Percentiles rank a stretch among this genome's conserved stretches.
phyloP scores from a whole-genome alignment of 2,888 invertebrate species.

The Chrysolina americana region DNA sequence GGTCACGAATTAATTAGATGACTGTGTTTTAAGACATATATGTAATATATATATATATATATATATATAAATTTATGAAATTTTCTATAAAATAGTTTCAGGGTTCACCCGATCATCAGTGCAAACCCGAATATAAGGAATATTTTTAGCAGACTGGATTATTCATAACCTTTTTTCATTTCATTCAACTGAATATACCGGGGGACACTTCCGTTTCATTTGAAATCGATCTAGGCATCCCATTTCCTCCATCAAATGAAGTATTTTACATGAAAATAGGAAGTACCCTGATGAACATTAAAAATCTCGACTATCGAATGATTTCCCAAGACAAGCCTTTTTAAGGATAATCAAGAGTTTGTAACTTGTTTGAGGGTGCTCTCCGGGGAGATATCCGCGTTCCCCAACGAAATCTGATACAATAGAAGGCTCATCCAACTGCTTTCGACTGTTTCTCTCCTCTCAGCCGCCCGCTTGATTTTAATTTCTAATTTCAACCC shows the following conservation, averaged over 20 bases:
- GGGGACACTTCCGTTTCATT: neutral
- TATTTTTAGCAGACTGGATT: no score
- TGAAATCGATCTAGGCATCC: neutral
- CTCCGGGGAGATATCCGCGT: constrained; percentile 48
- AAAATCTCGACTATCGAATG: constrained; percentile 55
- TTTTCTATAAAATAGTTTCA: no score
- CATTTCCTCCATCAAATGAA: constrained; percentile 13
- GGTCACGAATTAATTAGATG: no score
- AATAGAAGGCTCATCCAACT: constrained; percentile 36
- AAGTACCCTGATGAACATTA: constrained; percentile 35
- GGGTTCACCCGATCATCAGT: no score
- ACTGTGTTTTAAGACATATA: no score
- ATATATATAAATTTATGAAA: no score
- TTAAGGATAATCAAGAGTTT: constrained; percentile 62
- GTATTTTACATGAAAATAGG: constrained; percentile 36
- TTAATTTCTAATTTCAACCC: constrained; percentile 60
- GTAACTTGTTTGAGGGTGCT: constrained; percentile 58
- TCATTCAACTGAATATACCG: neutral
- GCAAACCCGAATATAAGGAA: no score
- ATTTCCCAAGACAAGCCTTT: constrained; percentile 62
- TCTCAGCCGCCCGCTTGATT: constrained; percentile 53
- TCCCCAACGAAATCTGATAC: constrained; percentile 40
- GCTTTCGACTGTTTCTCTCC: constrained; percentile 52
- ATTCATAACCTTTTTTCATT: no score
- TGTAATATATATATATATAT: no score